Conservation (phyloP, 2,888 invertebrate genomes). For the Pherbina coryleti region DNA sequence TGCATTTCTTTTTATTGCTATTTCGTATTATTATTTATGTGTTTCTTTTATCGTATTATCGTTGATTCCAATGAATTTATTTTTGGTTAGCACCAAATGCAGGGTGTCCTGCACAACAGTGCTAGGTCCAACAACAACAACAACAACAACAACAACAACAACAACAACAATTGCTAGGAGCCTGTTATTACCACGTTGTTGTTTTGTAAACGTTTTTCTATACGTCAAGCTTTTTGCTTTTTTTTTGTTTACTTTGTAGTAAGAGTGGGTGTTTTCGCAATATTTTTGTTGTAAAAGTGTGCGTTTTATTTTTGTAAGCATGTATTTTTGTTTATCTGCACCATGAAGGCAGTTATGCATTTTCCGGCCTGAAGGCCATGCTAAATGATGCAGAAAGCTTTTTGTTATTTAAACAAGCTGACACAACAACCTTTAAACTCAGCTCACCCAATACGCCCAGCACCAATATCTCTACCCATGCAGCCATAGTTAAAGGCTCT, state of each 20-base stretch:
- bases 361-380: conserved; percentile 1
- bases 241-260: neutral
- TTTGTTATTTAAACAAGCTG: too few species aligned
- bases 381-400: conserved; percentile 6
- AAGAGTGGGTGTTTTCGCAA: neutral
- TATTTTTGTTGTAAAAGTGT: too few species aligned
- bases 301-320: too few species aligned
- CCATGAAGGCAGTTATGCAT: neutral
- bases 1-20: neutral
- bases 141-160: too few species aligned
- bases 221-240: neutral
- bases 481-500: neutral
- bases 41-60: neutral
- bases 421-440: too few species aligned
- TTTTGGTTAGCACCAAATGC: neutral
- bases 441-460: neutral
- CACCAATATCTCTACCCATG: neutral
- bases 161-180: too few species aligned
- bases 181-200: neutral
- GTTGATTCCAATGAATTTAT: neutral
- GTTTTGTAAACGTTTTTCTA: neutral
- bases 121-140: too few species aligned
- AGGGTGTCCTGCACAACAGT: neutral
- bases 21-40: neutral
- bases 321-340: neutral